Conservation (phyloP, 2,888 invertebrate species). For the Archips xylosteana region DNA sequence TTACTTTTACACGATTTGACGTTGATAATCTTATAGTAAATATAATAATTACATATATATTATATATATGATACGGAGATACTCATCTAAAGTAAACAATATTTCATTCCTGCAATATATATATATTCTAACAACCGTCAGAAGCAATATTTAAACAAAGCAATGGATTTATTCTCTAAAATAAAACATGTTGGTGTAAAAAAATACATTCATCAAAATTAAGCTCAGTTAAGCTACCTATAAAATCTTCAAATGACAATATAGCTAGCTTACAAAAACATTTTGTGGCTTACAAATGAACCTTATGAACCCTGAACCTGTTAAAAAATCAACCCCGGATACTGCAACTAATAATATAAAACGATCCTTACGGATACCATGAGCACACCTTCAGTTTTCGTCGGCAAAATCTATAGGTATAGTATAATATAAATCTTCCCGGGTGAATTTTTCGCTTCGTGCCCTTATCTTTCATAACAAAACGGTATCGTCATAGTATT, state of each 20-base stretch:
- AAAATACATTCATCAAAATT: slow-evolving; percentile 28
- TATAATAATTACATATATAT: slow-evolving; percentile 13
- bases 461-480: too few species aligned
- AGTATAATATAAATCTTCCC: too few species aligned
- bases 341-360: background rate
- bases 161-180: background rate
- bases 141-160: slow-evolving; percentile 7
- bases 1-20: slow-evolving; percentile 21
- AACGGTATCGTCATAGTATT: too few species aligned
- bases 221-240: background rate
- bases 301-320: background rate
- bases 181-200: slow-evolving; percentile 9
- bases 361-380: too few species aligned
- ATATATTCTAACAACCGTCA: background rate
- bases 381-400: too few species aligned
- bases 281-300: background rate
- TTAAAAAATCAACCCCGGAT: background rate
- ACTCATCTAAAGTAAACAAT: slow-evolving; percentile 5
- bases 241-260: slow-evolving; percentile 1
- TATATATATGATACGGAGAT: background rate
- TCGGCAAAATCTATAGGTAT: too few species aligned
- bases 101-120: background rate
- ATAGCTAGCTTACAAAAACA: background rate
- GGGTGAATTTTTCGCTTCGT: too few species aligned
- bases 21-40: slow-evolving; percentile 19